Conservation (phyloP, 2,113 vertebrate genomes). For the Smithornis capensis region DNA sequence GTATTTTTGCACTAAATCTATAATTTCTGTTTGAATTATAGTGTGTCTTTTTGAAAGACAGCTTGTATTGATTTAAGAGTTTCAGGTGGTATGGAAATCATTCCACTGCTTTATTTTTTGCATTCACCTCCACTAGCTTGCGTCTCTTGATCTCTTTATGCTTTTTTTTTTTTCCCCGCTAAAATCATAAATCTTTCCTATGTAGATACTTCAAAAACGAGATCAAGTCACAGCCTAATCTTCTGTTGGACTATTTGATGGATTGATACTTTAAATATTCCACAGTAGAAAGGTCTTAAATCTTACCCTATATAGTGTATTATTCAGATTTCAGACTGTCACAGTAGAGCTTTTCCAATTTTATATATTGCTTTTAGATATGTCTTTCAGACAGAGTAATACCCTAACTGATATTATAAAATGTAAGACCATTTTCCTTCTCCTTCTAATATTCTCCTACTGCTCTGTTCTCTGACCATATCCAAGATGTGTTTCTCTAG, state of each 20-base stretch:
- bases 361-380: slow-evolving; percentile 17
- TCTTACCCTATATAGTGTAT: not conserved
- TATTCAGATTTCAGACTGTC: slow-evolving; percentile 1
- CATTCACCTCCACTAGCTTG: not conserved
- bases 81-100: not conserved
- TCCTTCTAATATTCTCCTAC: not conserved
- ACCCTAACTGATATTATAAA: not conserved
- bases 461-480: not conserved
- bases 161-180: not conserved
- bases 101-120: not conserved
- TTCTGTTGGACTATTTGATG: slow-evolving; percentile 13
- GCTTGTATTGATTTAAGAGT: not conserved
- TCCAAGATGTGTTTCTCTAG: not conserved
- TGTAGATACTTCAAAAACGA: not conserved
- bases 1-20: not conserved
- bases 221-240: not conserved
- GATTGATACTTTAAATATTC: not conserved
- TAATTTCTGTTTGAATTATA: not conserved
- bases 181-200: not conserved
- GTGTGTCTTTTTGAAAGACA: not conserved
- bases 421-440: not conserved
- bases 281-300: not conserved
- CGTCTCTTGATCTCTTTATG: not conserved
- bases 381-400: not conserved
- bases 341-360: not conserved